phyloP scores from a whole-genome alignment of 2,888 invertebrate species.

The Orchesella flavescens region DNA sequence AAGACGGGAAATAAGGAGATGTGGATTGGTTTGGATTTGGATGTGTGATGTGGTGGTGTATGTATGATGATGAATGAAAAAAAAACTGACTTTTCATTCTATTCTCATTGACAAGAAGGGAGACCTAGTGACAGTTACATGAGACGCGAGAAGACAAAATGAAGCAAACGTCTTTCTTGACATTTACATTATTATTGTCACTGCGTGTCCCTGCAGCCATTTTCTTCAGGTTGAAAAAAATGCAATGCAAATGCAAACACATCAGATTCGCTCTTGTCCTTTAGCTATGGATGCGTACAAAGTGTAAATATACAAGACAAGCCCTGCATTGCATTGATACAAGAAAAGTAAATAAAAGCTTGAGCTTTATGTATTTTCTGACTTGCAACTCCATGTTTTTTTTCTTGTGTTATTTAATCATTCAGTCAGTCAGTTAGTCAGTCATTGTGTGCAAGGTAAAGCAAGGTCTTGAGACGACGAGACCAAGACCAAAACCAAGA shows the following conservation, averaged over 20 bases:
- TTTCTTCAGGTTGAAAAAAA: no score
- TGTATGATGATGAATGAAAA: not conserved
- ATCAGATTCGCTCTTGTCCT: no score
- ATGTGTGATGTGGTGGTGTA: not conserved
- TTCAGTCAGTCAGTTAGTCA: slow-evolving; percentile 25
- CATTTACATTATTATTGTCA: slow-evolving; percentile 55
- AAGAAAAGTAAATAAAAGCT: slow-evolving; percentile 41
- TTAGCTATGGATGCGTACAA: not conserved
- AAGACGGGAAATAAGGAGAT: not conserved
- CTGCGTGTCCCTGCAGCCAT: slow-evolving; percentile 36
- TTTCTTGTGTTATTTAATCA: slow-evolving; percentile 43
- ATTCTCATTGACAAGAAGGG: not conserved
- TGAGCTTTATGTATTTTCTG: no score
- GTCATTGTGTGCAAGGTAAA: slow-evolving; percentile 2
- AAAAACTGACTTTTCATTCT: not conserved
- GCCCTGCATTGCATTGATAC: not conserved
- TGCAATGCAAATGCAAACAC: no score
- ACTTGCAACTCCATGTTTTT: not conserved
- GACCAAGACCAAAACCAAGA: not conserved
- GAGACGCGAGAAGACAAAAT: slow-evolving; percentile 50
- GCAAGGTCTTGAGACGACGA: not conserved
- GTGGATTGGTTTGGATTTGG: no score
- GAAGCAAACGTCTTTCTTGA: slow-evolving; percentile 46
- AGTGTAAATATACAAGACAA: not conserved
- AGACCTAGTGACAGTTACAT: slow-evolving; percentile 50